A percentile compares a stretch with the other conserved stretches of the same genome.
These are phyloP conservation scores for Corythoichthys haematopterus DNA, from an alignment of 2,113 vertebrate genomes.

Conservation along the genomic window DNA sequence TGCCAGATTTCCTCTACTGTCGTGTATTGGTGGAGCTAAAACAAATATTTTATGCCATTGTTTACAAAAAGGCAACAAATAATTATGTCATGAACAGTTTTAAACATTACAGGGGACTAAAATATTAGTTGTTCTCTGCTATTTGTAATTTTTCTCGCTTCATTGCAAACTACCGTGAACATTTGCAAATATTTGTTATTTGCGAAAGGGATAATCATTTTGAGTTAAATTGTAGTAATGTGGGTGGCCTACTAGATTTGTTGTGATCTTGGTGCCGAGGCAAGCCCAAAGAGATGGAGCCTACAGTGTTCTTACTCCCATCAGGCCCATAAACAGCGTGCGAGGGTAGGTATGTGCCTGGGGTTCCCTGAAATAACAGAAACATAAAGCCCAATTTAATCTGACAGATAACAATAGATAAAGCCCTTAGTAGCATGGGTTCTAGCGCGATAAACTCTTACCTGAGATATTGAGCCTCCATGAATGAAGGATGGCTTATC, in stretches of 20 bases:
- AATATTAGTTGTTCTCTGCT: not conserved
- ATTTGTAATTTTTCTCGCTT: not conserved
- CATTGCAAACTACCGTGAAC: not conserved
- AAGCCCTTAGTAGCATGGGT: not conserved
- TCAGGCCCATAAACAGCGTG: slow-evolving; percentile 85
- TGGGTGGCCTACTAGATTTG: slow-evolving; percentile 80
- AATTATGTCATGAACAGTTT: not conserved
- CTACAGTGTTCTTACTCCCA: slow-evolving; percentile 82
- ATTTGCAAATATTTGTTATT: not conserved
- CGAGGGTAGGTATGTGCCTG: slow-evolving; percentile 91
- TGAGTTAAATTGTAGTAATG: not conserved
- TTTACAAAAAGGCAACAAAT: not conserved
- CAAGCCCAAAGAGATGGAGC: slow-evolving; percentile 92
- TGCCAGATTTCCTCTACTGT: slow-evolving; percentile 81
- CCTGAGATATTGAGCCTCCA: slow-evolving; percentile 96
- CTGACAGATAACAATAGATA: not conserved
- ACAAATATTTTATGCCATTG: not conserved
- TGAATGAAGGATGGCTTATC: slow-evolving; percentile 98
- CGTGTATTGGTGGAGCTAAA: slow-evolving; percentile 75
- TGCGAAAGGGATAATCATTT: not conserved
- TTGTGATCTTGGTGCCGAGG: slow-evolving; percentile 88
- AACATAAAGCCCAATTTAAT: not conserved
- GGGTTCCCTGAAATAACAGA: slow-evolving; percentile 81
- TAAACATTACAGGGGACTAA: too few species aligned
- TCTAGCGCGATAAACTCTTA: slow-evolving; percentile 46